Evolutionary conservation across 2,888 invertebrate species (phyloP).

Genomic region (Achlya flavicornis): DNA sequence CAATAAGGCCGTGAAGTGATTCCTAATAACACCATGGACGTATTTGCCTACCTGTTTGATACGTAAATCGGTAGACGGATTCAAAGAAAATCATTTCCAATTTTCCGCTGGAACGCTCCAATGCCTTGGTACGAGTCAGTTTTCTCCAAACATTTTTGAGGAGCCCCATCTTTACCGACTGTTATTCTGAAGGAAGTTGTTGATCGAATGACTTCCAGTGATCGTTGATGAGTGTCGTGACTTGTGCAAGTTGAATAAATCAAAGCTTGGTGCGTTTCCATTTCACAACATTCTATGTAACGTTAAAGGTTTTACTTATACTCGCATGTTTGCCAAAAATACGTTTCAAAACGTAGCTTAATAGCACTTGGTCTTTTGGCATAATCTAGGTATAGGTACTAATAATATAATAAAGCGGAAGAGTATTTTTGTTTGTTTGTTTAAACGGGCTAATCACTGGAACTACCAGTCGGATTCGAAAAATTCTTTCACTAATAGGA

Average conservation of each 20-base stretch:
- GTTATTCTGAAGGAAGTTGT: background rate
- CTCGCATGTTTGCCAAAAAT: background rate
- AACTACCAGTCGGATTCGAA: too few species aligned
- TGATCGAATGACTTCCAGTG: background rate
- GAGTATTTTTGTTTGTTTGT: too few species aligned
- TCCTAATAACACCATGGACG: background rate
- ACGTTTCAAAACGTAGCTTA: background rate
- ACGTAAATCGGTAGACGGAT: slow-evolving; percentile 61
- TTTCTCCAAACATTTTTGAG: slow-evolving; percentile 51
- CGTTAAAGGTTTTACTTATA: background rate
- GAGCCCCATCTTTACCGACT: slow-evolving; percentile 44
- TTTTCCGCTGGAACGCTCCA: slow-evolving; percentile 58
- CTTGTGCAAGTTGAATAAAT: slow-evolving; percentile 19
- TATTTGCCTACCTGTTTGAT: slow-evolving; percentile 68
- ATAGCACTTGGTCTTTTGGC: too few species aligned
- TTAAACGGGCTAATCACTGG: too few species aligned
- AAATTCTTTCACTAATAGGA: too few species aligned
- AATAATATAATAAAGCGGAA: too few species aligned
- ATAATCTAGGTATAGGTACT: too few species aligned
- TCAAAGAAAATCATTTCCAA: slow-evolving; percentile 69
- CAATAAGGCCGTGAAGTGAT: background rate
- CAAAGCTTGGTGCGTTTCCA: slow-evolving; percentile 39
- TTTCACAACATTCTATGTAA: slow-evolving; percentile 17
- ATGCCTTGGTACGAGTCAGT: slow-evolving; percentile 58
- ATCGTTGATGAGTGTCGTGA: slow-evolving; percentile 9